Conservation (phyloP, 2,797 vertebrate species). For the Coreius guichenoti region DNA sequence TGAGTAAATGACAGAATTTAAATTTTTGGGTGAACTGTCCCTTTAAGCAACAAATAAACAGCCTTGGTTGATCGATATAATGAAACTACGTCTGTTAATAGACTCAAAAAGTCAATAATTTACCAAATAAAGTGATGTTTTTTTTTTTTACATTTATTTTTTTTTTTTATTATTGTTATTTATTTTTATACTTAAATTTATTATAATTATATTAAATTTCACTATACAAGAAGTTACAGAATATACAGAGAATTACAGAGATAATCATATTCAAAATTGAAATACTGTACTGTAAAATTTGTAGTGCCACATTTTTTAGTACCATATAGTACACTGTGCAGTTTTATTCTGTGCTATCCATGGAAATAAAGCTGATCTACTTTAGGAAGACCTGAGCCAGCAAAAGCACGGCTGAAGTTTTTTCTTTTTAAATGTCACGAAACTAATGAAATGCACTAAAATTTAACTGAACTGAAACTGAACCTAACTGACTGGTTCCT, state of each 20-base stretch:
- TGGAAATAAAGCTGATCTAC: background rate
- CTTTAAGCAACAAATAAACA: background rate
- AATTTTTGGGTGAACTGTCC: background rate
- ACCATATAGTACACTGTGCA: background rate
- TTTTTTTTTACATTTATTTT: background rate
- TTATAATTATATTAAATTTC: background rate
- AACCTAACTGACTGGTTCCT: conserved; percentile 34
- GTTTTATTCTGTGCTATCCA: background rate
- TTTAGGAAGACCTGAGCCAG: background rate
- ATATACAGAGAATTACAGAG: background rate
- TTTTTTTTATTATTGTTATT: background rate
- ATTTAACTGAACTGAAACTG: conserved; percentile 35
- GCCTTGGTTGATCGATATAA: background rate
- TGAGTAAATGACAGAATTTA: background rate
- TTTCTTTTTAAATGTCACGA: background rate
- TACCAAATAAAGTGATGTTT: background rate
- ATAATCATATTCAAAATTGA: background rate
- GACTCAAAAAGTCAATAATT: background rate
- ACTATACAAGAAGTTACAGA: background rate
- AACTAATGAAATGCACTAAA: conserved; percentile 33
- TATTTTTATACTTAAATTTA: background rate
- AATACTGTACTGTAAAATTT: background rate
- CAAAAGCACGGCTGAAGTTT: background rate
- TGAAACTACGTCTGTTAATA: background rate
- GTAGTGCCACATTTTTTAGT: background rate